Evolutionary conservation across 2,113 vertebrate species (phyloP), one percentile per base, ranked within the genome.

Genomic region (Cnemophilus loriae): DNA sequence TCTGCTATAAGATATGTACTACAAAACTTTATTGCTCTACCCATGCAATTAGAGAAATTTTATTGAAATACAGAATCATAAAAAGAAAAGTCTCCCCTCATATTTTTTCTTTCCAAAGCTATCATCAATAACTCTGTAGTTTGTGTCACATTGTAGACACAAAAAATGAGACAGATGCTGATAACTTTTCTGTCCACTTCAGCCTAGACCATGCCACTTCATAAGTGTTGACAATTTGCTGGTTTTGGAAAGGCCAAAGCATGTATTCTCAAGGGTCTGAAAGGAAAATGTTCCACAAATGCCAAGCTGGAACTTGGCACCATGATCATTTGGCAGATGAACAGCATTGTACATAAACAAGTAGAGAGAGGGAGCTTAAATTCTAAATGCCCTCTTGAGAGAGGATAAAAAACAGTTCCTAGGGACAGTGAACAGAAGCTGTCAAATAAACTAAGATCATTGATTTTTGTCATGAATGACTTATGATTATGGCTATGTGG

Each of bases 301-400:
- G 95, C 96, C 96, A 96, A 93, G 76, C 80, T 96, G 95, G 86
- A 96, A 96, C 88, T 97, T 97, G 94, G 95, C 92, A 94, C 49
- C 8, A 4, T n/a, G 75, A 76, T 77, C 84, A 84, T 84, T 96
- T 67, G 60, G 91, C 93, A 92, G 90, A 94, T 50, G 68, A 96
- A 95, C 83, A 84, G 86, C 32, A 53, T 84, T 83, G 87, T 49
- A 75, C 90, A 90, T 95, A 96, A 97, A 96, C 90, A 97, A 94
- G 90, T 42, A 61, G 33, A 95, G 56, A 68, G 56, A 93, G 37
- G 86, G 87, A 89, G 91, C 85, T 95, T 95, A 78, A 63, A 80
- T 87, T 96, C 93, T 96, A 95, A 98, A 96, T 69, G 83, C 78
- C 33, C 96, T 97, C 95, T 95, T 89, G 96, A 97, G 97, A 87